These are phyloP conservation scores for Cephalopholis sonnerati DNA, from an alignment of 2,113 vertebrate genomes.

Conservation along the genomic window DNA sequence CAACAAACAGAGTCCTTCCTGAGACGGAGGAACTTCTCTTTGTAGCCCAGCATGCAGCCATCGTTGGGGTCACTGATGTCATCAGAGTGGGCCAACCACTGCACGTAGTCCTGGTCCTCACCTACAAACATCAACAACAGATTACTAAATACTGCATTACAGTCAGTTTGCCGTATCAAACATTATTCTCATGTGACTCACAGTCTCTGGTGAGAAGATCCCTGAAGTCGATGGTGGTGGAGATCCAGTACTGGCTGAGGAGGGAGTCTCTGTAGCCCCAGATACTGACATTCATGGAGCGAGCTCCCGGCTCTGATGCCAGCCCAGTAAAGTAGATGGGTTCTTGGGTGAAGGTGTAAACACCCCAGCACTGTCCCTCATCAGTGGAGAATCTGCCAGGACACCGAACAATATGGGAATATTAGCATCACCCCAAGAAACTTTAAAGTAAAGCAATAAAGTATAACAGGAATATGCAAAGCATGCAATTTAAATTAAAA, in stretches of 20 bases:
- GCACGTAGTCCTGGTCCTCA: slow-evolving; percentile 89
- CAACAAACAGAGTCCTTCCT: slow-evolving; percentile 92
- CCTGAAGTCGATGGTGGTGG: slow-evolving; percentile 94
- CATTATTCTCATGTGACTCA: slow-evolving; percentile 72
- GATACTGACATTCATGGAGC: slow-evolving; percentile 94
- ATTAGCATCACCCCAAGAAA: not conserved
- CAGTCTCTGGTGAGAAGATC: slow-evolving; percentile 91
- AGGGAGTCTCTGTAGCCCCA: slow-evolving; percentile 91
- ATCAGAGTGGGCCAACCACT: slow-evolving; percentile 95
- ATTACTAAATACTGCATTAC: too few relatives aligned
- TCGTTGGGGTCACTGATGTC: slow-evolving; percentile 89
- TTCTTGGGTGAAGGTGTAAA: slow-evolving; percentile 86
- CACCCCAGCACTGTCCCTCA: slow-evolving; percentile 95
- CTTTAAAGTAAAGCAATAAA: not conserved
- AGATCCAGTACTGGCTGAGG: slow-evolving; percentile 88
- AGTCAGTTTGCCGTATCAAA: too few relatives aligned
- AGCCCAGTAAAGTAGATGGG: slow-evolving; percentile 92
- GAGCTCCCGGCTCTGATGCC: slow-evolving; percentile 93
- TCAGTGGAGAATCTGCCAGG: slow-evolving; percentile 93
- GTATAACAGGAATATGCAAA: not conserved
- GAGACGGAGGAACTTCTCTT: slow-evolving; percentile 91
- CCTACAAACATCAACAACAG: slow-evolving; percentile 74
- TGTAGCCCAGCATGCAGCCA: slow-evolving; percentile 96
- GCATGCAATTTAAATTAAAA: not conserved
- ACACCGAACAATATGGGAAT: not conserved